A percentile compares a stretch with the other conserved stretches of the same genome.
Evolutionary conservation across 2,888 invertebrate species (phyloP).

Genomic region (Drosophila rubida): DNA sequence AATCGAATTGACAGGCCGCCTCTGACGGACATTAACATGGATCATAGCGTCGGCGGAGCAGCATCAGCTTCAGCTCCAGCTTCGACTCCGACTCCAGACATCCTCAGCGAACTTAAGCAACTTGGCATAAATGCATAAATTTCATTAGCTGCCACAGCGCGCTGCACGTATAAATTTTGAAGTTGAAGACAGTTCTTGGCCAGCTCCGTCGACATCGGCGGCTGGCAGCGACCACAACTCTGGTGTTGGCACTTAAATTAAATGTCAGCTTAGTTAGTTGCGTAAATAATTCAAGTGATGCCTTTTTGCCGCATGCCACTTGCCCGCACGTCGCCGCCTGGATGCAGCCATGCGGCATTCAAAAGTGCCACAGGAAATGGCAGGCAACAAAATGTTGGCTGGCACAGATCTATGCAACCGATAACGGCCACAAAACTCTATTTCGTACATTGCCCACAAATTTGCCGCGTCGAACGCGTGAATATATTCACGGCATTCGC

Average conservation of each 20-base stretch:
- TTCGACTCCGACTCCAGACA: constrained; percentile 10
- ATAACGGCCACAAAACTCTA: constrained; percentile 28
- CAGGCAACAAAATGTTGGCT: constrained; percentile 44
- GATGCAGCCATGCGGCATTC: constrained; percentile 7
- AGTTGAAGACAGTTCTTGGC: constrained; percentile 50
- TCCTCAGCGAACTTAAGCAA: constrained; percentile 43
- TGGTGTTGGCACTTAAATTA: constrained; percentile 75
- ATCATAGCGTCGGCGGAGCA: constrained; percentile 65
- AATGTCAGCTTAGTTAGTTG: constrained; percentile 70
- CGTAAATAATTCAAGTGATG: constrained; percentile 66
- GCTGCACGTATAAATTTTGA: constrained; percentile 32
- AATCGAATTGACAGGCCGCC: constrained; percentile 79
- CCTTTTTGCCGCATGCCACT: constrained; percentile 7
- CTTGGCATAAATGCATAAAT: constrained; percentile 81
- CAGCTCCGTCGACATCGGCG: not conserved
- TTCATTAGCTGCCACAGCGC: constrained; percentile 67
- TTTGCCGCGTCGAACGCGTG: constrained; percentile 1
- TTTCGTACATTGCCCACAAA: constrained; percentile 5
- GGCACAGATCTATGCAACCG: constrained; percentile 40
- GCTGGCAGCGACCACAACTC: not conserved
- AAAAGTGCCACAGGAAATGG: constrained; percentile 55
- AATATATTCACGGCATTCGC: constrained; percentile 24
- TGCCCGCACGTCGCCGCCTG: not conserved
- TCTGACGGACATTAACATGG: constrained; percentile 82
- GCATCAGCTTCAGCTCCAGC: not conserved